Conservation (phyloP, 2,888 invertebrate genomes). For the Serripes groenlandicus region DNA sequence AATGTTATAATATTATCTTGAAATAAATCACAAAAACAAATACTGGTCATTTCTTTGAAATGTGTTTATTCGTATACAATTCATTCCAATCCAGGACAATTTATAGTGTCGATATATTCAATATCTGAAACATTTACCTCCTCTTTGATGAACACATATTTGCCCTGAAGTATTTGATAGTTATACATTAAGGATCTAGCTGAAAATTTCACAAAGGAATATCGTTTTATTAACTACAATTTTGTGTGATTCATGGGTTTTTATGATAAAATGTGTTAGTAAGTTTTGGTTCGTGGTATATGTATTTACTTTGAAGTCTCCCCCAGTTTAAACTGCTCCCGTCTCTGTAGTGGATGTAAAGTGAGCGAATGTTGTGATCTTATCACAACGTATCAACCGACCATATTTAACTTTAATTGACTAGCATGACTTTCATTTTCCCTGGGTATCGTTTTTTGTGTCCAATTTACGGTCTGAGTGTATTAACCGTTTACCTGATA, state of each 20-base stretch:
- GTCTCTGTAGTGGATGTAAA: constrained; percentile 16
- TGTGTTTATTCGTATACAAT: neutral
- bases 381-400: constrained; percentile 57
- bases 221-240: constrained; percentile 54
- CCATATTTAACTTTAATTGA: constrained; percentile 55
- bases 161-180: constrained; percentile 10
- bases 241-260: constrained; percentile 66
- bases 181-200: constrained; percentile 32
- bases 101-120: neutral
- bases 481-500: too few species aligned
- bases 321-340: constrained; percentile 8
- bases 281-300: constrained; percentile 20
- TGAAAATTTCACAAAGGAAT: constrained; percentile 58
- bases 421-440: constrained; percentile 42
- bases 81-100: neutral
- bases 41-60: neutral
- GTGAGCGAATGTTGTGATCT: constrained; percentile 22
- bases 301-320: constrained; percentile 20
- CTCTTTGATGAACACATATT: constrained; percentile 18
- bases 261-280: constrained; percentile 59
- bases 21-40: neutral
- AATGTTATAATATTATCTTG: neutral
- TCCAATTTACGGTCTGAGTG: neutral
- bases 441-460: neutral
- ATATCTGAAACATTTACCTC: constrained; percentile 13